These are phyloP conservation scores for Eilema sororculum DNA, from an alignment of 2,888 invertebrate species.

Conservation along the genomic window DNA sequence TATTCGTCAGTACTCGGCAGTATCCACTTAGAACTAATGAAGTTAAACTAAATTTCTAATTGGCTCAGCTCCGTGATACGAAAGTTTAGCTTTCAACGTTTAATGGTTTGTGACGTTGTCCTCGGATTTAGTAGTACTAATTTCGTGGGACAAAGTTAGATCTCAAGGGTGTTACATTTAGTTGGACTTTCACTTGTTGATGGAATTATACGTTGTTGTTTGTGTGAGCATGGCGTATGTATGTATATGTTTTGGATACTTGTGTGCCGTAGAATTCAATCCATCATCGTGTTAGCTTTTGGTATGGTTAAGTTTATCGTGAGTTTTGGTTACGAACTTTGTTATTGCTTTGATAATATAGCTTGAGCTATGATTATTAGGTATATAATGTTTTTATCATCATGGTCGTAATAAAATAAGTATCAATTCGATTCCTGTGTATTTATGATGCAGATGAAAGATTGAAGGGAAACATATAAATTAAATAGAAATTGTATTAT, in stretches of 20 bases:
- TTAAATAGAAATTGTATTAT: no score
- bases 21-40: conserved; percentile 56
- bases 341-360: not conserved
- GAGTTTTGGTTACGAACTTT: not conserved
- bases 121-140: conserved; percentile 64
- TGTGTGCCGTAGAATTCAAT: not conserved
- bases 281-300: not conserved
- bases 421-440: no score
- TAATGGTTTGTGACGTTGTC: conserved; percentile 70
- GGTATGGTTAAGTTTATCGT: not conserved
- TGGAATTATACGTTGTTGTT: conserved; percentile 31
- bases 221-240: not conserved
- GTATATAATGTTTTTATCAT: not conserved
- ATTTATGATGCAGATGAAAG: no score
- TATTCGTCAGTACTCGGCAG: conserved; percentile 39
- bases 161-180: conserved; percentile 52
- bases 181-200: conserved; percentile 54
- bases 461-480: no score
- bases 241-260: not conserved
- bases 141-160: conserved; percentile 56
- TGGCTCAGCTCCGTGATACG: conserved; percentile 60
- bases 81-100: conserved; percentile 66
- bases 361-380: not conserved
- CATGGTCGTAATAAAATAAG: not conserved
- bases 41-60: conserved; percentile 65